These are phyloP conservation scores for Onychorhynchus coronatus DNA, from an alignment of 2,113 vertebrate species.

Conservation along the genomic window DNA sequence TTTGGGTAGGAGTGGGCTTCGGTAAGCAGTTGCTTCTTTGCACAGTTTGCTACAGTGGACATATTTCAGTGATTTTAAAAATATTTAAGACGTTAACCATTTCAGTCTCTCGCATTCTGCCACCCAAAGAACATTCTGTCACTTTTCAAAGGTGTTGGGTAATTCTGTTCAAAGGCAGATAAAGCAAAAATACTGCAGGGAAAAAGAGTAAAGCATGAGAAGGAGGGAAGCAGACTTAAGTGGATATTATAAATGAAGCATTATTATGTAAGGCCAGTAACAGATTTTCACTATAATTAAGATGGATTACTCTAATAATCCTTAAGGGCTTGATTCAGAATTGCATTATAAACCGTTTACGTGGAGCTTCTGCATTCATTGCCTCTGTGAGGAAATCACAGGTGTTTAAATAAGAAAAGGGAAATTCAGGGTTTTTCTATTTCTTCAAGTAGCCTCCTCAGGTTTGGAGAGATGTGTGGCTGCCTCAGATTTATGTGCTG, in stretches of 20 bases:
- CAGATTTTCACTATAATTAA: slow-evolving; percentile 67
- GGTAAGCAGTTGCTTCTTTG: not conserved
- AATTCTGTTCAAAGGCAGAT: not conserved
- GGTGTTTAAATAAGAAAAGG: slow-evolving; percentile 20
- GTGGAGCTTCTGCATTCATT: not conserved
- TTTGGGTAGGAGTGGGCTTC: not conserved
- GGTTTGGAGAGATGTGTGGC: not conserved
- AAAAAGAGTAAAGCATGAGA: not conserved
- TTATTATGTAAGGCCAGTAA: slow-evolving; percentile 56
- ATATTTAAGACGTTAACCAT: not conserved
- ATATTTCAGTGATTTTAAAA: not conserved
- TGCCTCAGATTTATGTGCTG: not conserved
- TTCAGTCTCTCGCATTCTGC: not conserved
- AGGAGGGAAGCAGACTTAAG: not conserved
- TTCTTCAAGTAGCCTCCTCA: not conserved
- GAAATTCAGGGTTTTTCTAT: not conserved
- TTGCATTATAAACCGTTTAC: slow-evolving; percentile 22
- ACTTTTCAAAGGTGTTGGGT: not conserved
- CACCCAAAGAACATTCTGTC: not conserved
- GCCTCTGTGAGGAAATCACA: not conserved
- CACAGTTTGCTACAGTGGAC: not conserved
- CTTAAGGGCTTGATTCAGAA: slow-evolving; percentile 47
- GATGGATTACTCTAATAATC: slow-evolving; percentile 67
- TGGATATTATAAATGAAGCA: slow-evolving; percentile 44
- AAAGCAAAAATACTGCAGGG: not conserved